Evolutionary conservation across 1,140 invertebrate species (phyloP).

Genomic region (Riptortus pedestris): DNA sequence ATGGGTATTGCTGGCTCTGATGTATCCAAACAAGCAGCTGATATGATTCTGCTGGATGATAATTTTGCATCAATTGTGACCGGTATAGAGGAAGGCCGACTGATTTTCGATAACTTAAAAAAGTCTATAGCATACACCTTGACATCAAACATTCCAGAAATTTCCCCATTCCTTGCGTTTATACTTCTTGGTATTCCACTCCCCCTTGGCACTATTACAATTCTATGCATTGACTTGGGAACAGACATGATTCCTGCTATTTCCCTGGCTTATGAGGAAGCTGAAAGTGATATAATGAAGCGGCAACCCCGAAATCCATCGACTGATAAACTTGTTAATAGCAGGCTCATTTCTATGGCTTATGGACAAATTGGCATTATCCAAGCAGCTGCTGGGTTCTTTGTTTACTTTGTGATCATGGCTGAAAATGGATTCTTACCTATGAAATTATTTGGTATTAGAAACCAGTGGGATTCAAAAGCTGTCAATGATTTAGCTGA

Average conservation of each 20-base stretch:
- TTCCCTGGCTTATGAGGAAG: conserved; percentile 94
- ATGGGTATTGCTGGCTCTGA: conserved; percentile 98
- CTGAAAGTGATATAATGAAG: conserved; percentile 99
- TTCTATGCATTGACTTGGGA: conserved; percentile 98
- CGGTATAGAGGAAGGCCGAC: conserved; percentile 94
- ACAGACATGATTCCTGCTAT: conserved; percentile 98
- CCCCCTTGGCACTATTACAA: conserved; percentile 95
- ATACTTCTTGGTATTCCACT: conserved; percentile 94
- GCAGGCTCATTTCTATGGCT: conserved; percentile 88
- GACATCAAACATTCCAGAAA: conserved; percentile 98
- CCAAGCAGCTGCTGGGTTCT: conserved; percentile 97
- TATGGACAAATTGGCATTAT: conserved; percentile 99
- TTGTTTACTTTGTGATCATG: conserved; percentile 98
- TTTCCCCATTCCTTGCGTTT: conserved; percentile 96
- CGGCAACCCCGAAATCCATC: conserved; percentile 87
- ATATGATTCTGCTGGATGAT: too few species aligned
- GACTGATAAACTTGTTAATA: conserved; percentile 94
- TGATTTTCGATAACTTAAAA: conserved; percentile 99
- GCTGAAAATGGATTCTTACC: conserved; percentile 95
- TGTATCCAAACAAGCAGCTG: conserved; percentile 99
- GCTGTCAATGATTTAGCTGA: conserved; percentile 92
- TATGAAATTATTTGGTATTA: conserved; percentile 70
- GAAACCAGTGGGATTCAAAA: conserved; percentile 91
- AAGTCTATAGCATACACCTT: conserved; percentile 99
- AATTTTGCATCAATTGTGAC: conserved; percentile 99